Conservation (phyloP, 1,140 invertebrate genomes). For the Drosophila paulistorum region DNA sequence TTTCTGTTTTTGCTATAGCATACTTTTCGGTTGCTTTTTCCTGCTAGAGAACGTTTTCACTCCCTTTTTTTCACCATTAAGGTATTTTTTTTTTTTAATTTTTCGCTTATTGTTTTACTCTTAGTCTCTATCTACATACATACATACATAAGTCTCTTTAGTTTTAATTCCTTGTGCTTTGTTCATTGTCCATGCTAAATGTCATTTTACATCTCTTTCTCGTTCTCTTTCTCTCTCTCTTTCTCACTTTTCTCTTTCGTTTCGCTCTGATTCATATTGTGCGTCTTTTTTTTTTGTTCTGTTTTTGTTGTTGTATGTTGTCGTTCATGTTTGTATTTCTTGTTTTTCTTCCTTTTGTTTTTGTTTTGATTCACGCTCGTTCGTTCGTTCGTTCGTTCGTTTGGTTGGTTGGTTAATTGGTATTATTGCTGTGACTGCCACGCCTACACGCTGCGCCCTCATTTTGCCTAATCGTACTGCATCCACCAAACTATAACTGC, state of each 20-base stretch:
- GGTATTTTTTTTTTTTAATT: conserved; percentile 27
- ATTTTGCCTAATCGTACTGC: conserved; percentile 28
- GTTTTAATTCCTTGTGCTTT: conserved; percentile 32
- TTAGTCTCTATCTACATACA: conserved; percentile 1
- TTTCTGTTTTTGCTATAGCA: conserved; percentile 7
- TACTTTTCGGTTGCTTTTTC: conserved; percentile 12
- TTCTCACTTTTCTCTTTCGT: conserved; percentile 28
- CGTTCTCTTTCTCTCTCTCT: conserved; percentile 50
- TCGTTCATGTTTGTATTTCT: conserved; percentile 41
- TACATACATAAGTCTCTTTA: conserved; percentile 2
- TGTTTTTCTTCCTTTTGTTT: conserved; percentile 53
- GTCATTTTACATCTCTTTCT: conserved; percentile 60
- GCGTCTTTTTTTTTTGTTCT: conserved; percentile 18
- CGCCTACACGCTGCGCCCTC: conserved; percentile 59
- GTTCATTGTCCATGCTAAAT: conserved; percentile 59
- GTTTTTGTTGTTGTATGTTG: conserved; percentile 17
- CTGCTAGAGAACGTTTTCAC: not conserved
- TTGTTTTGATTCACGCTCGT: conserved; percentile 24
- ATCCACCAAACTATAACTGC: conserved; percentile 20
- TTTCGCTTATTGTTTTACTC: conserved; percentile 21
- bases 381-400: conserved; percentile 40
- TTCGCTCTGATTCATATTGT: conserved; percentile 40
- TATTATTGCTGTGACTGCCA: conserved; percentile 65
- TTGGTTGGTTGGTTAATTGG: conserved; percentile 43
- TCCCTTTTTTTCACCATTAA: not conserved